Conservation (phyloP, 2,113 vertebrate genomes). For the Gracilinanus agilis region DNA sequence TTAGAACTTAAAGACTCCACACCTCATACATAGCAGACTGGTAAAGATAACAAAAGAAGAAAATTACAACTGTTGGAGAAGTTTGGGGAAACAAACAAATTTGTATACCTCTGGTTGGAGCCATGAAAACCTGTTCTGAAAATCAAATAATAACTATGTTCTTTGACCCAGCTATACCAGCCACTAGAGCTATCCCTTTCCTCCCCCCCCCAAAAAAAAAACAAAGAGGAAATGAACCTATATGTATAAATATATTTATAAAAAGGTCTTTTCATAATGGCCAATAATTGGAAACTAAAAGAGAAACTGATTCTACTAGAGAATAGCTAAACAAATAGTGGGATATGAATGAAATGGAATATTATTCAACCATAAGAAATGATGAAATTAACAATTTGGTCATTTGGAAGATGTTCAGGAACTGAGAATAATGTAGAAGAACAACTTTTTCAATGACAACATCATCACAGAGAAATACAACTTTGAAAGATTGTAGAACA, state of each 20-base stretch:
- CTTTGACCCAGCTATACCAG: not conserved
- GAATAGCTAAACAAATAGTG: not conserved
- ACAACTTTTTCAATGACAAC: not conserved
- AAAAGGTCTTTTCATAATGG: not conserved
- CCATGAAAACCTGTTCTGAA: not conserved
- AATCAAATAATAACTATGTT: not conserved
- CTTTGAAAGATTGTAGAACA: not conserved
- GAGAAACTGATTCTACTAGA: not conserved
- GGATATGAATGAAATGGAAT: not conserved
- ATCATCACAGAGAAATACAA: too few relatives aligned
- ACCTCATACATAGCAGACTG: not conserved
- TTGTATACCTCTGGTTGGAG: not conserved
- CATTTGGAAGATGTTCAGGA: not conserved
- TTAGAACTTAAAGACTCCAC: not conserved
- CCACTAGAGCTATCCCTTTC: not conserved
- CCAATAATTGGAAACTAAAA: not conserved
- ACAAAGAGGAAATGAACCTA: not conserved
- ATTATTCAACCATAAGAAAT: not conserved
- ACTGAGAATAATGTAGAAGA: not conserved
- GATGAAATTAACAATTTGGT: not conserved
- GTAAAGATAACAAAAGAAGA: not conserved
- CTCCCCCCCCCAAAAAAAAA: not conserved
- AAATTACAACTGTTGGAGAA: not conserved
- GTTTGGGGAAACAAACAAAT: not conserved
- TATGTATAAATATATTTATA: not conserved